These are phyloP conservation scores for Paralichthys olivaceus DNA, from an alignment of 2,113 vertebrate species.

Conservation along the genomic window DNA sequence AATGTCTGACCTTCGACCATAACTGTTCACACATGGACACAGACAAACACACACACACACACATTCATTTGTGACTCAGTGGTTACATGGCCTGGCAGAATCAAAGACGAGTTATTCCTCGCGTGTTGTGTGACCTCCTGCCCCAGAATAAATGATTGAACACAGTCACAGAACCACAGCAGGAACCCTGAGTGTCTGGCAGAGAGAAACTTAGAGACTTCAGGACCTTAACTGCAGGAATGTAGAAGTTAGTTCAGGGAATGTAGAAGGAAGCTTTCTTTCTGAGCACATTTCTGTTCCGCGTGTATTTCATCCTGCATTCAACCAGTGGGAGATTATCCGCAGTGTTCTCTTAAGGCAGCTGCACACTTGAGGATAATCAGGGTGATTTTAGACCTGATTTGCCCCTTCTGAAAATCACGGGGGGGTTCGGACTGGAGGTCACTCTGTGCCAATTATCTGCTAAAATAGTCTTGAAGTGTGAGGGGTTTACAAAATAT, in stretches of 20 bases:
- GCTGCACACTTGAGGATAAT: too few relatives aligned
- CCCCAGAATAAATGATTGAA: slow-evolving; percentile 73
- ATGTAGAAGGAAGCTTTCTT: neutral
- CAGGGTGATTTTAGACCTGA: too few relatives aligned
- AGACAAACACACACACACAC: slow-evolving; percentile 10
- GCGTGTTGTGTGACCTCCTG: slow-evolving; percentile 61
- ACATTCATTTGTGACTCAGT: slow-evolving; percentile 18
- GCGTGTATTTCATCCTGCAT: neutral
- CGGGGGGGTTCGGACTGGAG: too few relatives aligned
- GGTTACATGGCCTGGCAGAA: slow-evolving; percentile 45
- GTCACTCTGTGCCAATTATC: too few relatives aligned
- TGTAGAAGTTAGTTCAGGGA: slow-evolving; percentile 15
- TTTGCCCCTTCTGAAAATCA: too few relatives aligned
- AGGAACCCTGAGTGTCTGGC: slow-evolving; percentile 43
- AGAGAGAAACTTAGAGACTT: slow-evolving; percentile 59
- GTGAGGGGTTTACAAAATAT: too few relatives aligned
- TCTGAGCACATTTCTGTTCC: slow-evolving; percentile 3
- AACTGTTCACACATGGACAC: slow-evolving; percentile 26
- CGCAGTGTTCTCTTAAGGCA: neutral
- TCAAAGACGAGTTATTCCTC: slow-evolving; percentile 66
- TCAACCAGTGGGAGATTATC: neutral
- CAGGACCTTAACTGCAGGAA: slow-evolving; percentile 34
- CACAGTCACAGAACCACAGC: slow-evolving; percentile 58
- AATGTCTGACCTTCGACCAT: slow-evolving; percentile 39
- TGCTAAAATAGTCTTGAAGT: too few relatives aligned